These are phyloP conservation scores for Sussaba pulchella DNA, from an alignment of 2,888 invertebrate species.

Conservation along the genomic window DNA sequence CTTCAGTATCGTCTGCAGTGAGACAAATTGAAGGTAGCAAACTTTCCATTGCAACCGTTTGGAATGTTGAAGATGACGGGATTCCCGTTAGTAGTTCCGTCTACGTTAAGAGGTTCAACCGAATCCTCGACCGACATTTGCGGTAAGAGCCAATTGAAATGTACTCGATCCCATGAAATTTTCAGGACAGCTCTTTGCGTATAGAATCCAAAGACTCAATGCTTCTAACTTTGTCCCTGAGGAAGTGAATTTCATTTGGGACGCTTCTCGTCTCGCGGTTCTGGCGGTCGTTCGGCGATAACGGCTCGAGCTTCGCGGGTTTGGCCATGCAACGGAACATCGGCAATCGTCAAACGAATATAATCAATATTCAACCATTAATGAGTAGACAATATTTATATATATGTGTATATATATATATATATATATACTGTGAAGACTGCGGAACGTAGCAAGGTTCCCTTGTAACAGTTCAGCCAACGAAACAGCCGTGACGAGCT, in stretches of 20 bases:
- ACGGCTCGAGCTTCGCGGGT: conserved; percentile 79
- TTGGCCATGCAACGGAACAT: conserved; percentile 84
- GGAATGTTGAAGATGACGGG: conserved; percentile 46
- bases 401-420: conserved; percentile 40
- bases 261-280: background rate
- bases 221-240: no score
- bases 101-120: conserved; percentile 51
- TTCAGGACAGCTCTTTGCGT: conserved; percentile 11
- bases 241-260: background rate
- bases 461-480: conserved; percentile 85
- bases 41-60: conserved; percentile 12
- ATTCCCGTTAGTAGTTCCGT: conserved; percentile 64
- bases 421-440: conserved; percentile 81
- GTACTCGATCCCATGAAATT: conserved; percentile 8
- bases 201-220: conserved; percentile 9
- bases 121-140: conserved; percentile 38
- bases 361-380: conserved; percentile 77
- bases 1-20: background rate
- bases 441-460: conserved; percentile 85
- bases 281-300: background rate
- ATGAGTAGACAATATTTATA: conserved; percentile 63
- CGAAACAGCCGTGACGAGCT: conserved; percentile 84
- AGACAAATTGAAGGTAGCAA: conserved; percentile 4
- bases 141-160: conserved; percentile 26
- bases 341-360: conserved; percentile 79